Conservation (phyloP, 2,888 invertebrate species). For the Phrixothrix hirtus region DNA sequence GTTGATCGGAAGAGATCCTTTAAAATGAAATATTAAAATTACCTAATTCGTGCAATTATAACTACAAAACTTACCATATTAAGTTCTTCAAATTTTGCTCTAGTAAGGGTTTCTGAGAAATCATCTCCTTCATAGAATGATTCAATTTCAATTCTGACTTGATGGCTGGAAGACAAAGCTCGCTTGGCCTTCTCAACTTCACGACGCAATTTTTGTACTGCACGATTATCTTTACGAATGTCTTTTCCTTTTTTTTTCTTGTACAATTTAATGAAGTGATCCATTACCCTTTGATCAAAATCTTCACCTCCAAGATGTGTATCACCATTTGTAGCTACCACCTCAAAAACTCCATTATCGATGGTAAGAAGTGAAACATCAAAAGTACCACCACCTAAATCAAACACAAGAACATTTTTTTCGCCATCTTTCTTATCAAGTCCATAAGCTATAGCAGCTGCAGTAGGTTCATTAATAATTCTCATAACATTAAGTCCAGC, state of each 20-base stretch:
- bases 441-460: slow-evolving; percentile 96
- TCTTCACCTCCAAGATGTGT: slow-evolving; percentile 99
- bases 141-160: slow-evolving; percentile 97
- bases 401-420: slow-evolving; percentile 97
- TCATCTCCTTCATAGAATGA: slow-evolving; percentile 98
- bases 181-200: slow-evolving; percentile 98
- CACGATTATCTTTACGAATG: slow-evolving; percentile 90
- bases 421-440: slow-evolving; percentile 96
- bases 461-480: slow-evolving; percentile 98
- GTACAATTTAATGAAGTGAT: slow-evolving; percentile 97
- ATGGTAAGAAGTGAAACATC: slow-evolving; percentile 98
- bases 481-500: slow-evolving; percentile 91
- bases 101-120: slow-evolving; percentile 95
- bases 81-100: slow-evolving; percentile 98
- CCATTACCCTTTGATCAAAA: slow-evolving; percentile 98
- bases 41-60: not conserved
- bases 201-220: slow-evolving; percentile 93
- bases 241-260: slow-evolving; percentile 99
- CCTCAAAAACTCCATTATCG: slow-evolving; percentile 97
- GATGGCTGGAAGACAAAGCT: slow-evolving; percentile 91
- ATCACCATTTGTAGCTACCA: slow-evolving; percentile 88
- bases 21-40: slow-evolving; percentile 21
- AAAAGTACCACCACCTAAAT: slow-evolving; percentile 99
- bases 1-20: slow-evolving; percentile 83
- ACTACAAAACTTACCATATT: slow-evolving; percentile 74